Percentiles rank a stretch among this genome's conserved stretches.
These are phyloP conservation scores for Ailurus styani DNA, from an alignment of 2,113 vertebrate species.

Conservation along the genomic window DNA sequence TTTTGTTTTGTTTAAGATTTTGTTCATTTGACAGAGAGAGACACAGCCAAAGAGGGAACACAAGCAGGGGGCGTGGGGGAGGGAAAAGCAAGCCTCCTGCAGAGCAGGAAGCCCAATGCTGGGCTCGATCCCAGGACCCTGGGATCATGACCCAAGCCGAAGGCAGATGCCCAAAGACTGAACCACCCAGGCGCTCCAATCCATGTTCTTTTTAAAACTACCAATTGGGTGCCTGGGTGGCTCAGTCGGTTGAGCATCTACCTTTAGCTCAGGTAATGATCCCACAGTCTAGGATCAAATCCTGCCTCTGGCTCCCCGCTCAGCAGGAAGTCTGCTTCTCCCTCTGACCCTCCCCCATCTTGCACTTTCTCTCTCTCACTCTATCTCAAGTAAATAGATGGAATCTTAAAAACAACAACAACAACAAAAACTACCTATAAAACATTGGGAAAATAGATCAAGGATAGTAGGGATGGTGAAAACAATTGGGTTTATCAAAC, in stretches of 20 bases:
- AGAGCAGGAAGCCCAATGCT: too few species aligned
- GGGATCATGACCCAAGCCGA: too few species aligned
- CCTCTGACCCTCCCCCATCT: not conserved
- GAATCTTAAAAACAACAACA: not conserved
- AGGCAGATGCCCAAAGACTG: too few species aligned
- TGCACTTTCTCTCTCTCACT: not conserved
- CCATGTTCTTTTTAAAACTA: not conserved
- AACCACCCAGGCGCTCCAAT: too few species aligned
- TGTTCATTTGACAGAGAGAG: too few species aligned
- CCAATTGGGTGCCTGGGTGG: not conserved
- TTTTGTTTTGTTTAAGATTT: too few species aligned
- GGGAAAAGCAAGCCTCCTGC: too few species aligned
- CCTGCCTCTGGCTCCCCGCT: not conserved
- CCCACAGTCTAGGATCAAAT: not conserved
- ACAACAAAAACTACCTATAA: too few species aligned
- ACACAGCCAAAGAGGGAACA: too few species aligned
- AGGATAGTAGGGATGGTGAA: not conserved
- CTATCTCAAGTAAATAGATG: not conserved
- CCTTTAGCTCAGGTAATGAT: not conserved
- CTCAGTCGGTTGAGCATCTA: not conserved
- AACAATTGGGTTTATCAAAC: not conserved
- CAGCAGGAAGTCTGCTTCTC: not conserved
- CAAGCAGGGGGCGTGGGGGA: too few species aligned
- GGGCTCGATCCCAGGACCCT: too few species aligned
- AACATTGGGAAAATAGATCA: not conserved